Base-by-base conservation (phyloP, 2,797 vertebrate species). In the Sebastes taczanowskii region DNA sequence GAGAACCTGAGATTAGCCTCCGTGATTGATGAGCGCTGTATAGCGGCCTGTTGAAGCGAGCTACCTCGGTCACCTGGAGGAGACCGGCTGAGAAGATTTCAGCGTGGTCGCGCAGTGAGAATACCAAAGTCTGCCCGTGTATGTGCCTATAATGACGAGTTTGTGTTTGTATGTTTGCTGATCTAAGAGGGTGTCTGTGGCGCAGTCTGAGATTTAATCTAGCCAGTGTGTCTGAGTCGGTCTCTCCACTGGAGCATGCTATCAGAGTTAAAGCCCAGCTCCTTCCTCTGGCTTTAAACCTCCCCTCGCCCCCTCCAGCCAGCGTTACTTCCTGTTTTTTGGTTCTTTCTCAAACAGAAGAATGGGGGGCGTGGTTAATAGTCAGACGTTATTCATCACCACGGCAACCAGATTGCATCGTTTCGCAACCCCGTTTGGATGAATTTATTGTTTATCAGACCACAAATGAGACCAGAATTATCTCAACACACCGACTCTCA, bases 1-100 rank as follows among this genome's bases (percentile, higher is more conserved):
- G 30, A 84, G 87, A 94, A 87, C 89, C 89, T 92, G 90, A 94
- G 94, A 95, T 95, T 94, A 94, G 91, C 85, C 56, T 29, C 84
- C 11, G 92, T 95, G 94, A 96, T 95, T 92, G 94, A 95, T 94
- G 92, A 93, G 89, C 64, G 73, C 91, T 94, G 94, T 95, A 89
- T 92, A 86, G 86, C 46, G 7, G 87, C 73, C 80, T 88, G 86
- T 75, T 95, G 91, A 86, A 81, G 92, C 89, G 11, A 35, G 82
- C 78, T 77, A 30, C 83, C 74, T 83, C 73, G 80, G 82, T 94
- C 91, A 95, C 92, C 94, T 95, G 88, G 66, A 89, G 88, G 86
- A 86, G 84, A 59, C 27, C 56, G 5, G 65, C 35, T 10, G 4
- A 73, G 62, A 52, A 34, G 70, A 63, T 29, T 78, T 81, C 25